phyloP scores from a whole-genome alignment of 2,797 vertebrate genomes.

The Meda fulgida region DNA sequence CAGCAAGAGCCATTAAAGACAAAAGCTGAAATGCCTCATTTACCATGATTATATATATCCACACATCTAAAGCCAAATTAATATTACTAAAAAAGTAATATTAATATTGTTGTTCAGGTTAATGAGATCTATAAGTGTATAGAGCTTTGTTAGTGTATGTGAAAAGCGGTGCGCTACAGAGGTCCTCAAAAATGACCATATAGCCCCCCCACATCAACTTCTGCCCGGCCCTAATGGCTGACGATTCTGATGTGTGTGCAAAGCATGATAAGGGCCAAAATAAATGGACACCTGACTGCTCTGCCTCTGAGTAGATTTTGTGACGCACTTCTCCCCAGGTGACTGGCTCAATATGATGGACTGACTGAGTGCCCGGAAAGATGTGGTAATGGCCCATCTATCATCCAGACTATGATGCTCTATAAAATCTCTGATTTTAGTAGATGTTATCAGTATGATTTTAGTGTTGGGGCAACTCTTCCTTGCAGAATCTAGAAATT shows the following conservation, averaged over 20 bases:
- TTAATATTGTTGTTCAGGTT: too few species aligned
- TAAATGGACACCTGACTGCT: slow-evolving; percentile 1
- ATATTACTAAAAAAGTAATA: too few species aligned
- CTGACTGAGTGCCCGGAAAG: neutral
- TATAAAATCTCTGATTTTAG: neutral
- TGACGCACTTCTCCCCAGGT: neutral
- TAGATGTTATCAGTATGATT: slow-evolving; percentile 7
- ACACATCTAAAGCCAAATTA: neutral
- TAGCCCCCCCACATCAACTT: too few species aligned
- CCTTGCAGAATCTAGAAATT: neutral
- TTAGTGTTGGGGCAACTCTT: neutral
- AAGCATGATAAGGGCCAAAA: too few species aligned
- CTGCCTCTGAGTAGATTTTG: slow-evolving; percentile 14
- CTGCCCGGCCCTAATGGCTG: too few species aligned
- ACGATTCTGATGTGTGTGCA: too few species aligned
- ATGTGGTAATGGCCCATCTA: neutral
- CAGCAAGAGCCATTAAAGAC: neutral
- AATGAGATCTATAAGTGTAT: too few species aligned
- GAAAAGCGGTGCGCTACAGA: too few species aligned
- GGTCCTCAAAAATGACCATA: too few species aligned
- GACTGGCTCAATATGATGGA: slow-evolving; percentile 23
- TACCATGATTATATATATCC: neutral
- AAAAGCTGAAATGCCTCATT: neutral
- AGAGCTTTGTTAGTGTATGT: too few species aligned
- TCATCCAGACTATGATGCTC: slow-evolving; percentile 7